phyloP scores from a whole-genome alignment of 1,140 invertebrate genomes.

The Sycobia sp. region DNA sequence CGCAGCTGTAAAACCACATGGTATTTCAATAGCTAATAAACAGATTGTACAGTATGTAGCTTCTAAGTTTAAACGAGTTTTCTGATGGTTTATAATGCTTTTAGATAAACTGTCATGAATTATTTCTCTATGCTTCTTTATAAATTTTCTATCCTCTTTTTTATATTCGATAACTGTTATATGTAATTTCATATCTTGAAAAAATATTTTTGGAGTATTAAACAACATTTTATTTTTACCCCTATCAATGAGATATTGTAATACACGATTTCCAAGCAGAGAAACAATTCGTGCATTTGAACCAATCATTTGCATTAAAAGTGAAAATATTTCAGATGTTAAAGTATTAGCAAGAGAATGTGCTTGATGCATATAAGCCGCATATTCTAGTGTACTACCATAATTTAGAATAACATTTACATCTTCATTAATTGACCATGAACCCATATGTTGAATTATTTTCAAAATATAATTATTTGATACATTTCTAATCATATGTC shows the following conservation, averaged over 20 bases:
- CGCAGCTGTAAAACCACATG: conserved; percentile 65
- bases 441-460: conserved; percentile 54
- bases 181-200: conserved; percentile 55
- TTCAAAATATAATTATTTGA: conserved; percentile 52
- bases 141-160: conserved; percentile 59
- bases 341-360: conserved; percentile 54
- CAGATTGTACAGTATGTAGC: conserved; percentile 62
- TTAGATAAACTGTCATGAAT: conserved; percentile 61
- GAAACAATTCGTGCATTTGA: conserved; percentile 57
- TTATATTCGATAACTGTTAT: conserved; percentile 51
- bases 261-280: conserved; percentile 62
- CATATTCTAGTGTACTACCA: conserved; percentile 60
- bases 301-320: conserved; percentile 59
- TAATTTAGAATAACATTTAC: conserved; percentile 56
- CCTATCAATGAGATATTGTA: conserved; percentile 65
- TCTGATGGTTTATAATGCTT: conserved; percentile 57
- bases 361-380: conserved; percentile 57
- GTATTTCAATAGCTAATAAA: conserved; percentile 64
- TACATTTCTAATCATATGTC: conserved; percentile 54
- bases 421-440: conserved; percentile 47
- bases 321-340: conserved; percentile 54
- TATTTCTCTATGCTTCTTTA: conserved; percentile 58
- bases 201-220: conserved; percentile 62
- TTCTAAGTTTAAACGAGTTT: conserved; percentile 60
- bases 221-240: conserved; percentile 59